A percentile compares a stretch with the other conserved stretches of the same genome.
Conservation (phyloP, 2,888 invertebrate species). For the Bibio marci region DNA sequence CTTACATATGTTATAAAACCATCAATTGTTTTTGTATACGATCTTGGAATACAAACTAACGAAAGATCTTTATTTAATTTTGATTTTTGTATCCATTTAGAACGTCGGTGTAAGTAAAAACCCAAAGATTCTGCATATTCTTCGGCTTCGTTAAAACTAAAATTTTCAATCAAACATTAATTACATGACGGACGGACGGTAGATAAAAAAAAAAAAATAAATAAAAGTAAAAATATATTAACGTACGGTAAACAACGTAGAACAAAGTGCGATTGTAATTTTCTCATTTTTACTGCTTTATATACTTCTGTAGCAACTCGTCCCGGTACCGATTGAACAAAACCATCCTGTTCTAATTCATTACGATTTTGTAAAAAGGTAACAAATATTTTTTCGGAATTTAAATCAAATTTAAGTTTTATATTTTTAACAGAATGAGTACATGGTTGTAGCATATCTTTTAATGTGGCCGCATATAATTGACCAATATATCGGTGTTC, state of each 20-base stretch:
- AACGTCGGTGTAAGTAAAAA: too few species aligned
- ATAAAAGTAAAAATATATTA: too few species aligned
- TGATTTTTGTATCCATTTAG: too few species aligned
- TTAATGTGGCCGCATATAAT: constrained; percentile 48
- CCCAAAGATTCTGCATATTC: too few species aligned
- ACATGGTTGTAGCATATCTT: constrained; percentile 24
- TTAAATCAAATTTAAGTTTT: constrained; percentile 26
- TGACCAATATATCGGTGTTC: constrained; percentile 46
- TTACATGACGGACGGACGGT: too few species aligned
- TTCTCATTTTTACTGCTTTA: constrained; percentile 51
- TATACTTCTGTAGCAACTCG: constrained; percentile 52
- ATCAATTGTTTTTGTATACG: not conserved
- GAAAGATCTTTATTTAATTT: too few species aligned
- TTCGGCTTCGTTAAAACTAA: too few species aligned
- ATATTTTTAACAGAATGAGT: constrained; percentile 12
- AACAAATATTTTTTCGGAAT: constrained; percentile 46
- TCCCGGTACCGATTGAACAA: constrained; percentile 36
- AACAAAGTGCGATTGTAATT: constrained; percentile 21
- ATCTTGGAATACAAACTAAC: not conserved
- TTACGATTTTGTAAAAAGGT: constrained; percentile 36
- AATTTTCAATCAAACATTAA: too few species aligned
- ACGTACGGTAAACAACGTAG: too few species aligned
- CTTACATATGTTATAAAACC: constrained; percentile 1
- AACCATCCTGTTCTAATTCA: constrained; percentile 12
- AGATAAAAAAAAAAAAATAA: too few species aligned